Base-by-base conservation (phyloP, 2,113 vertebrate species). In the Stegastes partitus region DNA sequence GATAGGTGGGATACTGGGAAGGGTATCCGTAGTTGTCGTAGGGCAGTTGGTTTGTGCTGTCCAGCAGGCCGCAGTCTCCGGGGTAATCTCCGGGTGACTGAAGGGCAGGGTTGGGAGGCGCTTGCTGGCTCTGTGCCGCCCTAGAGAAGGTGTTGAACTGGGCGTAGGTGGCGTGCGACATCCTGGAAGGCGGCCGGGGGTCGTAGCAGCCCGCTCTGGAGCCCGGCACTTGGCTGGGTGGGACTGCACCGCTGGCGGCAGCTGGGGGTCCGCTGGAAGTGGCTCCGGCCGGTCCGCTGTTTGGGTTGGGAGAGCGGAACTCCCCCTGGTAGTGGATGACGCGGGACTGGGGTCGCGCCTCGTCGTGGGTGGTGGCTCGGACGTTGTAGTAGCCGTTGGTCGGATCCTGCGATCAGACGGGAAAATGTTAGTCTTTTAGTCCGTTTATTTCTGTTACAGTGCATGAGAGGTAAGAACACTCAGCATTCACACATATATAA, bases 311-410 rank as follows among this genome's bases (percentile, higher is more conserved):
- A 22, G 93, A 61, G 0, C 97, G 96, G 74, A 97, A 98, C 74
- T 99, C 97, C 18, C 92, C 93, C 0, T 95, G 76, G 74, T 98
- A 98, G 25, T 97, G 95, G 68, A 97, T 90, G 0, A 96, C 90
- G 66, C 96, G 95, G 19, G 96, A 96, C 5, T 96, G 92, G 0
- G 96, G 95, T 0, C 96, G 95, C 0, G 89, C 91, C 44, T 98
- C 97, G 0, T 98, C 97, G 0, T 99, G 97, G 63, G 92, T 94
- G 42, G 94, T 94, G 49, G 97, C 97, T 0, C 96, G 95, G 21
- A 99, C 97, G 0, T 99, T 98, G 95, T 99, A 98, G 92, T 98
- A 99, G 77, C 97, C 97, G 0, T 99, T 98, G 77, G 97, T 98
- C 45, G 97, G 97, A 88, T 98, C 97, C 97, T 98, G 91, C 16